Percentiles rank a stretch among this genome's conserved stretches.
These are phyloP conservation scores for Conus betulinus DNA, from an alignment of 1,140 invertebrate genomes.

Conservation along the genomic window DNA sequence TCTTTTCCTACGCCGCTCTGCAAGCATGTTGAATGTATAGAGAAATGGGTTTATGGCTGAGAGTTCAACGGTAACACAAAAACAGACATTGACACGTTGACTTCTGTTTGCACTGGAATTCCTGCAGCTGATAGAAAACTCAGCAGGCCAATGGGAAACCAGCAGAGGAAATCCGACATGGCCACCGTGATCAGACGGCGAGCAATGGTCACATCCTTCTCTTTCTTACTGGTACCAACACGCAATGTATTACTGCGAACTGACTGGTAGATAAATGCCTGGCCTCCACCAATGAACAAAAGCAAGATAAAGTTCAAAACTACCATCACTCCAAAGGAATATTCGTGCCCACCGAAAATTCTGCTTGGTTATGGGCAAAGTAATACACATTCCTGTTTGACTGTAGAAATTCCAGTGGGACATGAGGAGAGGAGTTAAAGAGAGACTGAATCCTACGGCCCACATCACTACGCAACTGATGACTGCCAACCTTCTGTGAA, in stretches of 20 bases:
- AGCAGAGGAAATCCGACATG: no score
- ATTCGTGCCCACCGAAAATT: not conserved
- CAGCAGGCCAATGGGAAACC: no score
- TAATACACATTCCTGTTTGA: not conserved
- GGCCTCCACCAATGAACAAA: not conserved
- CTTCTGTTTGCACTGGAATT: no score
- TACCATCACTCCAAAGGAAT: not conserved
- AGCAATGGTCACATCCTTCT: not conserved
- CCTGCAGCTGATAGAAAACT: no score
- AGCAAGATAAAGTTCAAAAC: not conserved
- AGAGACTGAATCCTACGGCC: not conserved
- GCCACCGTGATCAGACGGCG: not conserved
- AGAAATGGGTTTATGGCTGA: no score
- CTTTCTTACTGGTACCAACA: not conserved
- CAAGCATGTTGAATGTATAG: no score
- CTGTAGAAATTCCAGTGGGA: not conserved
- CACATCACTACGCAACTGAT: not conserved
- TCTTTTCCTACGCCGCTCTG: no score
- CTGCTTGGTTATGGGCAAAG: not conserved
- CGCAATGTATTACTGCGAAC: not conserved
- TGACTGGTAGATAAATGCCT: not conserved
- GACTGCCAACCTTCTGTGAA: not conserved
- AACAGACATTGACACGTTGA: no score
- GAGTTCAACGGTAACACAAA: no score
- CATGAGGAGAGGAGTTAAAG: not conserved